Percentiles rank a stretch among this genome's conserved stretches.
Evolutionary conservation across 2,113 vertebrate species (phyloP).

Genomic region (Globicephala melas): DNA sequence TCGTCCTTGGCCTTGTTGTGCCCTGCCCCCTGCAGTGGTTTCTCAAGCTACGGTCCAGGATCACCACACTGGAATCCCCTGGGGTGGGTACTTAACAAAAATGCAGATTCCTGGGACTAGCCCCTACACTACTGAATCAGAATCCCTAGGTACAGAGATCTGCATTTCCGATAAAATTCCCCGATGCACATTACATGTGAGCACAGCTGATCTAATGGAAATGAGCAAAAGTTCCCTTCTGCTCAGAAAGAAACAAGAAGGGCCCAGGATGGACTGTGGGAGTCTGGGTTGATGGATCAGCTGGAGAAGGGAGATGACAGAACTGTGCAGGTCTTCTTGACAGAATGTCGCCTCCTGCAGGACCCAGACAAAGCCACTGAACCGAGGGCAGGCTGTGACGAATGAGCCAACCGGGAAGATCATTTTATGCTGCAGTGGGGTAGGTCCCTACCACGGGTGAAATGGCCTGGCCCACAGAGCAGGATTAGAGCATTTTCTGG

Average conservation of each 20-base stretch:
- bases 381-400: not conserved
- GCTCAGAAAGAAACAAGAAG: not conserved
- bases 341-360: not conserved
- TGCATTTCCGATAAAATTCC: not conserved
- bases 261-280: not conserved
- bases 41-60: not conserved
- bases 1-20: too few relatives aligned
- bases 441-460: not conserved
- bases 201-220: not conserved
- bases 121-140: not conserved
- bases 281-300: not conserved
- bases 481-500: slow-evolving; percentile 41
- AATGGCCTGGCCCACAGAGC: not conserved
- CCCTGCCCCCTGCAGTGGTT: not conserved
- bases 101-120: not conserved
- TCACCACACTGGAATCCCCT: not conserved
- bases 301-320: not conserved
- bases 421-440: not conserved
- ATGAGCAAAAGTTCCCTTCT: not conserved
- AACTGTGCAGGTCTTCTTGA: not conserved
- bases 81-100: not conserved
- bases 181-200: not conserved
- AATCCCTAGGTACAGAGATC: not conserved
- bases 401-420: not conserved
- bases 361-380: not conserved